phyloP scores from a whole-genome alignment of 1,140 invertebrate species.

The Scaptomyza montana region DNA sequence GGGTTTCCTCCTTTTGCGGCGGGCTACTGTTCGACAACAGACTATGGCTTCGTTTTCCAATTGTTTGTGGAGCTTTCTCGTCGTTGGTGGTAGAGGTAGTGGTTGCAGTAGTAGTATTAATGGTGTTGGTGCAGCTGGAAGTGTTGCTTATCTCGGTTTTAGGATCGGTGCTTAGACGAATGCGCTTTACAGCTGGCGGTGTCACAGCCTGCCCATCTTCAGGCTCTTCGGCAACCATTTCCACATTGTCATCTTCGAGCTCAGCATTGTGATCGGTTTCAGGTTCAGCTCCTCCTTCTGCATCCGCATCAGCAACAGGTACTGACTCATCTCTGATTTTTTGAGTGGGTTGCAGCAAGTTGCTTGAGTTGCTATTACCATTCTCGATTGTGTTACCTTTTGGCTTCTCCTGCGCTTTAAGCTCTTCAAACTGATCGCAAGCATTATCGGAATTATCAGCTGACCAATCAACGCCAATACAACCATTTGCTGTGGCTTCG shows the following conservation, averaged over 20 bases:
- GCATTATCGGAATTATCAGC: slow-evolving; percentile 80
- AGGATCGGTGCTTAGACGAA: slow-evolving; percentile 58
- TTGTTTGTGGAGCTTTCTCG: neutral
- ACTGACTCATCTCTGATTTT: slow-evolving; percentile 21
- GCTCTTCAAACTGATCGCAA: slow-evolving; percentile 72
- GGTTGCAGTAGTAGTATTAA: neutral
- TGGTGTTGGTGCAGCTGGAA: neutral
- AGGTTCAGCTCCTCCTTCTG: slow-evolving; percentile 3
- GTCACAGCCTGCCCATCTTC: slow-evolving; percentile 2
- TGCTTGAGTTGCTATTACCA: slow-evolving; percentile 68
- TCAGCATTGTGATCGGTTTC: slow-evolving; percentile 23
- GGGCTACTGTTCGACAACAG: slow-evolving; percentile 7
- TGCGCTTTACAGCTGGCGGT: slow-evolving; percentile 51
- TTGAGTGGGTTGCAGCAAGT: slow-evolving; percentile 56
- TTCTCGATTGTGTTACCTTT: slow-evolving; percentile 40
- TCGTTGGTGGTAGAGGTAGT: neutral
- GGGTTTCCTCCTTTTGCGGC: slow-evolving; percentile 35
- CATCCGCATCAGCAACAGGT: slow-evolving; percentile 4
- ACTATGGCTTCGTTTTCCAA: slow-evolving; percentile 48
- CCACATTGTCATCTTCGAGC: slow-evolving; percentile 28
- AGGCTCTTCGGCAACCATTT: slow-evolving; percentile 28
- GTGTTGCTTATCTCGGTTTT: slow-evolving; percentile 19
- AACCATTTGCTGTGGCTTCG: slow-evolving; percentile 37
- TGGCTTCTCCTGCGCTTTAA: slow-evolving; percentile 22
- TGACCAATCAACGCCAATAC: slow-evolving; percentile 39